phyloP scores from a whole-genome alignment of 2,113 vertebrate species.

The Urocolius indicus region DNA sequence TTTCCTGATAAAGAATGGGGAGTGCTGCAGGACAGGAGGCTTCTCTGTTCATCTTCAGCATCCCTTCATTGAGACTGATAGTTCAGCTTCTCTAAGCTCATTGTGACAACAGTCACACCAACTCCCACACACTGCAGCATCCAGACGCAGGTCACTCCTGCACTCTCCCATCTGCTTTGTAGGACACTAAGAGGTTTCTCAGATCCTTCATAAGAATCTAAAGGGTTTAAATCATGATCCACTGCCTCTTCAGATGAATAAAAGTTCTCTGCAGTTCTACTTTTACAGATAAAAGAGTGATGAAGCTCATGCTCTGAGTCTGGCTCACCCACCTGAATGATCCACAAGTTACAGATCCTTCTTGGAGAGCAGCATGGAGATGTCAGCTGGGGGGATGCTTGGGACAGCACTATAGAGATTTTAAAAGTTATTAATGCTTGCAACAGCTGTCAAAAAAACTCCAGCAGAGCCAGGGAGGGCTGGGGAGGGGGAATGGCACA shows the following conservation, averaged over 20 bases:
- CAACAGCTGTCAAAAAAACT: not conserved
- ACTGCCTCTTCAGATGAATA: not conserved
- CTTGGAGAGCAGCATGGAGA: not conserved
- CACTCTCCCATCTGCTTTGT: fast-evolving
- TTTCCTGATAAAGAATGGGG: fast-evolving
- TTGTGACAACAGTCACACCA: fast-evolving
- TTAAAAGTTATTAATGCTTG: not conserved
- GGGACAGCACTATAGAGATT: not conserved
- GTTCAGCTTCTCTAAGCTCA: not conserved
- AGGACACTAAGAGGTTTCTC: not conserved
- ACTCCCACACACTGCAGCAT: not conserved
- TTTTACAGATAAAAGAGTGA: too few relatives aligned
- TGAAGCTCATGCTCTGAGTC: fast-evolving
- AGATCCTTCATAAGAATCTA: not conserved
- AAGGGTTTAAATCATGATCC: not conserved
- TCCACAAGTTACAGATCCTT: not conserved
- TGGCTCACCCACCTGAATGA: fast-evolving
- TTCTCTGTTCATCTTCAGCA: not conserved
- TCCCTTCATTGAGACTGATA: fast-evolving
- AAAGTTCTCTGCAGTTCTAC: not conserved
- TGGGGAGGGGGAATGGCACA: fast-evolving
- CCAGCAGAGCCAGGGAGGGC: not conserved
- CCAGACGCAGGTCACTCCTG: fast-evolving
- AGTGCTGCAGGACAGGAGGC: not conserved
- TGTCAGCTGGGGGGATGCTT: not conserved